Percentiles rank a stretch among this genome's conserved stretches.
Evolutionary conservation across 37 sponge, comb jelly and placozoan genomes (phyloP).

Genomic region (Beroe ovata): DNA sequence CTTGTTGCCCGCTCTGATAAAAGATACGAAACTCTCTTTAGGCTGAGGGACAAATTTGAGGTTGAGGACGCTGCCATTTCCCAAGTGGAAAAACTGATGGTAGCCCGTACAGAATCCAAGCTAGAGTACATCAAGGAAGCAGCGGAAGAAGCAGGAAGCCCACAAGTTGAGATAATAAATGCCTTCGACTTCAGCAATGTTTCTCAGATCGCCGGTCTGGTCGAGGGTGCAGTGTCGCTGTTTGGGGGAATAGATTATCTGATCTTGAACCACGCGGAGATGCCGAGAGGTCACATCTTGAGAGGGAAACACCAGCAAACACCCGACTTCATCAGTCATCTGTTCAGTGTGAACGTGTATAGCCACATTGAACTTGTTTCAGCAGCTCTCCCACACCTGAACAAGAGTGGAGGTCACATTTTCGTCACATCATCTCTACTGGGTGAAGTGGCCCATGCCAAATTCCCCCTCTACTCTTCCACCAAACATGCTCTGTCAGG

Average conservation of each 20-base stretch:
- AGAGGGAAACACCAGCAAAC: background rate
- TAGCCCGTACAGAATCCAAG: constrained; percentile 5
- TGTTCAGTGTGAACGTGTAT: constrained; percentile 26
- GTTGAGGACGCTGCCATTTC: constrained; percentile 5
- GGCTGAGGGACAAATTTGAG: background rate
- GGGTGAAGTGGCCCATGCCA: background rate
- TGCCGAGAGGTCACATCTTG: constrained; percentile 2
- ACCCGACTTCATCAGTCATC: background rate
- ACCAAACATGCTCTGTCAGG: constrained; percentile 39
- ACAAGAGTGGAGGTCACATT: constrained; percentile 2
- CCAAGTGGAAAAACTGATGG: background rate
- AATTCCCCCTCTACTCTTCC: background rate
- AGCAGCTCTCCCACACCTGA: background rate
- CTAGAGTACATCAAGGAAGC: background rate
- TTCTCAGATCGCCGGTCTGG: background rate
- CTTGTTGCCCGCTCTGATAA: background rate
- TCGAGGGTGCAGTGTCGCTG: background rate
- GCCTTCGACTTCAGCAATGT: background rate
- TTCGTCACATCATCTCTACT: constrained; percentile 7
- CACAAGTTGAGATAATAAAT: constrained; percentile 1
- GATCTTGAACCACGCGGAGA: constrained; percentile 40
- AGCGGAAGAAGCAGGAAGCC: background rate
- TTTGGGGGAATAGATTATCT: constrained; percentile 15
- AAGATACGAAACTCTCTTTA: background rate
- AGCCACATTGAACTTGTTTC: constrained; percentile 22